These are phyloP conservation scores for Pungitius pungitius DNA, from an alignment of 2,113 vertebrate genomes.

Conservation along the genomic window DNA sequence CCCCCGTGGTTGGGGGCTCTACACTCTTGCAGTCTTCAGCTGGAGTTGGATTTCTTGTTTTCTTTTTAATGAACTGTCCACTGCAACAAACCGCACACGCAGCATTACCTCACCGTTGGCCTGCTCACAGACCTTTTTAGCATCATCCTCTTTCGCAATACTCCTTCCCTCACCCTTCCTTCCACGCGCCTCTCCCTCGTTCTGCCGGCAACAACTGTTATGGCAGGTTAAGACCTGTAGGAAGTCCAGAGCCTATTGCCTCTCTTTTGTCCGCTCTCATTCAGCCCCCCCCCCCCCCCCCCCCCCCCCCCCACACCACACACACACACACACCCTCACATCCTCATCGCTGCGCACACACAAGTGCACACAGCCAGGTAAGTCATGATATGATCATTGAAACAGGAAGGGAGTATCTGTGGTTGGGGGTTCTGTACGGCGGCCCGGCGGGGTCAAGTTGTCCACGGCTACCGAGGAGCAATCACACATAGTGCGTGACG, in stretches of 20 bases:
- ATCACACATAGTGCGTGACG: slow-evolving; percentile 8
- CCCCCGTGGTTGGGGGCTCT: too few species aligned
- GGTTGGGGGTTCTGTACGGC: background rate
- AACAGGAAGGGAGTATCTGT: slow-evolving; percentile 53
- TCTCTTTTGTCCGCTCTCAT: slow-evolving; percentile 19
- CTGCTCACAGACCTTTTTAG: slow-evolving; percentile 31
- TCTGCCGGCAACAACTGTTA: slow-evolving; percentile 11
- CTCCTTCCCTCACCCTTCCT: slow-evolving; percentile 35
- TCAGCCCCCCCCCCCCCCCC: background rate
- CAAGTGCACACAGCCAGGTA: slow-evolving; percentile 28
- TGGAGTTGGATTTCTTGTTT: background rate
- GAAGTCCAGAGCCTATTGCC: slow-evolving; percentile 29
- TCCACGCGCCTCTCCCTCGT: slow-evolving; percentile 19
- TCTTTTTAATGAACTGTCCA: slow-evolving; percentile 41
- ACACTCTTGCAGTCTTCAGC: background rate
- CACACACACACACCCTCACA: slow-evolving; percentile 8
- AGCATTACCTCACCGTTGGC: slow-evolving; percentile 40
- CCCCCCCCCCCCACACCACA: too few species aligned
- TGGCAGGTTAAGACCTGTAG: slow-evolving; percentile 38
- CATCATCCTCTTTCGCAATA: slow-evolving; percentile 35
- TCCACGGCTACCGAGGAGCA: slow-evolving; percentile 26
- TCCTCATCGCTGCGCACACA: slow-evolving; percentile 21
- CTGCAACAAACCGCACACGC: slow-evolving; percentile 38
- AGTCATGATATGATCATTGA: slow-evolving; percentile 17
- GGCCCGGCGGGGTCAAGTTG: slow-evolving; percentile 28